These are phyloP conservation scores for Gila orcuttii DNA, from an alignment of 2,113 vertebrate species.

Conservation along the genomic window DNA sequence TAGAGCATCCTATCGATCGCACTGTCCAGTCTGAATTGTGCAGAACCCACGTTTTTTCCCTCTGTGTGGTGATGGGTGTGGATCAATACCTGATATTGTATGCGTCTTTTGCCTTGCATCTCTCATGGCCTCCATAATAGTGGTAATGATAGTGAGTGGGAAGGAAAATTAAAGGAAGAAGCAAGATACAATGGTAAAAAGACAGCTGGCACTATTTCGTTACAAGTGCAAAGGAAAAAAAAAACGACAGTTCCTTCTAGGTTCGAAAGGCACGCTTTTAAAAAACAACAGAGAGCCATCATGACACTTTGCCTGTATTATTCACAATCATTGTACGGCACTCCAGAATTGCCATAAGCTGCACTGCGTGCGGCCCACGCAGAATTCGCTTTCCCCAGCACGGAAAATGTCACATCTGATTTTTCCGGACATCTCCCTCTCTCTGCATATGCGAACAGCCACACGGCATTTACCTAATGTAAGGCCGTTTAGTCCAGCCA, in stretches of 20 bases:
- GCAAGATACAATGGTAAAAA: constrained; percentile 47
- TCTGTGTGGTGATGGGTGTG: constrained; percentile 79
- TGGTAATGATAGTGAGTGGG: constrained; percentile 66
- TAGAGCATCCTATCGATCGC: constrained; percentile 86
- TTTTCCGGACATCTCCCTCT: not conserved
- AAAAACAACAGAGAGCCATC: constrained; percentile 41
- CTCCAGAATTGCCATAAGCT: not conserved
- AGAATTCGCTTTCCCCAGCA: constrained; percentile 4
- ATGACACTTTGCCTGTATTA: constrained; percentile 31
- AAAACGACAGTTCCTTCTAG: constrained; percentile 16
- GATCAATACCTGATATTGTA: constrained; percentile 84
- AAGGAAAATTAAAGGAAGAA: constrained; percentile 53
- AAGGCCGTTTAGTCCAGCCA: constrained; percentile 45
- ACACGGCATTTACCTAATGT: constrained; percentile 46
- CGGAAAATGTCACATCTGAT: constrained; percentile 50
- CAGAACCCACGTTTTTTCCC: constrained; percentile 78
- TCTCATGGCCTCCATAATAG: constrained; percentile 63
- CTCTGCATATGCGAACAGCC: constrained; percentile 55
- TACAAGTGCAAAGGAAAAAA: constrained; percentile 29
- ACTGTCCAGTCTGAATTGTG: constrained; percentile 77
- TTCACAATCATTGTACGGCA: not conserved
- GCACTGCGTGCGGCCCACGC: too few relatives aligned
- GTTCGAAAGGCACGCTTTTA: constrained; percentile 16
- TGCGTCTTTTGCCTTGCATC: constrained; percentile 75
- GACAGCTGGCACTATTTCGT: constrained; percentile 28